phyloP scores from a whole-genome alignment of 2,888 invertebrate genomes.

The Salpingus planirostris region DNA sequence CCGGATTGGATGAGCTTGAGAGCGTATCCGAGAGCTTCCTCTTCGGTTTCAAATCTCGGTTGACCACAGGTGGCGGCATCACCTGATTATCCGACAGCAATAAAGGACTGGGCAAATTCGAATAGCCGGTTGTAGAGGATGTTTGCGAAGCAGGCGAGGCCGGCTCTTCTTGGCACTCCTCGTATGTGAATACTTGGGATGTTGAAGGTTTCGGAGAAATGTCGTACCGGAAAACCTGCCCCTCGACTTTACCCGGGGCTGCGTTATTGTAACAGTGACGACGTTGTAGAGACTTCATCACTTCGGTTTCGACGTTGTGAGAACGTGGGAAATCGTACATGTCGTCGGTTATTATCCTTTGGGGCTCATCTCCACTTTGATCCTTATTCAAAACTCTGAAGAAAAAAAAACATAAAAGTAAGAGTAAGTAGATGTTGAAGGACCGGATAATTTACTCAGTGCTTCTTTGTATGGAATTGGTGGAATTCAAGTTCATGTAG shows the following conservation, averaged over 20 bases:
- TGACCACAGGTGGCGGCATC: slow-evolving; percentile 64
- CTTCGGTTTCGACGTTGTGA: slow-evolving; percentile 44
- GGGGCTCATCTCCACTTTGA: no score
- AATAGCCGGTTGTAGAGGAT: slow-evolving; percentile 47
- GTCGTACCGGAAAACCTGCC: slow-evolving; percentile 51
- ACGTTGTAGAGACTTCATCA: slow-evolving; percentile 27
- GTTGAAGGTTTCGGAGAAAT: slow-evolving; percentile 39
- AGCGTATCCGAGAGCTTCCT: slow-evolving; percentile 45
- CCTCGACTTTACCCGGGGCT: slow-evolving; percentile 46
- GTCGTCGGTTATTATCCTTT: slow-evolving; percentile 42
- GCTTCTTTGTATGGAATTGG: neutral
- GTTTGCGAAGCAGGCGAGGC: slow-evolving; percentile 46
- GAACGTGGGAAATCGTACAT: slow-evolving; percentile 65
- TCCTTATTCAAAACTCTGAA: no score
- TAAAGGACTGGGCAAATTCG: slow-evolving; percentile 50
- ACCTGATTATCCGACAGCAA: slow-evolving; percentile 24
- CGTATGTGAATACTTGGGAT: slow-evolving; percentile 33
- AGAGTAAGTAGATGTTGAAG: no score
- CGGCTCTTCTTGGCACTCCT: slow-evolving; percentile 36
- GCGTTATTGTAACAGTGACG: slow-evolving; percentile 56
- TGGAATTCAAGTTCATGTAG: slow-evolving; percentile 11
- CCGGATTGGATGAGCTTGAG: slow-evolving; percentile 36
- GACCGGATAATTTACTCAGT: no score
- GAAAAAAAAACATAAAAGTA: no score
- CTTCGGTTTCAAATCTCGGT: slow-evolving; percentile 72